Percentiles rank a stretch among this genome's conserved stretches.
Conservation (phyloP, 2,797 vertebrate species). For the Tapera naevia region DNA sequence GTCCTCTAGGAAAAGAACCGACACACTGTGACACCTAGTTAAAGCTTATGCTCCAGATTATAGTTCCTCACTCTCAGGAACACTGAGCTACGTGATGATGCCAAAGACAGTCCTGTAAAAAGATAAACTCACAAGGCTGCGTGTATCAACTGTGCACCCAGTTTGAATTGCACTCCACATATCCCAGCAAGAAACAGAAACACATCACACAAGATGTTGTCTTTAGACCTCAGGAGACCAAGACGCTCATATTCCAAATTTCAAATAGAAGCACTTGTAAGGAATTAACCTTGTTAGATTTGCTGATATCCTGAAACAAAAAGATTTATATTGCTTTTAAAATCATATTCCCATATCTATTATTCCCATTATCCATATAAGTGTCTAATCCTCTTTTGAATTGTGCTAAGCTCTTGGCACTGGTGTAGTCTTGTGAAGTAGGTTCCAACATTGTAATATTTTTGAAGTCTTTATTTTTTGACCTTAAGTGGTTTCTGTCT, state of each 20-base stretch:
- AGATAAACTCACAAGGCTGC: not conserved
- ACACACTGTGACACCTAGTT: fast-evolving
- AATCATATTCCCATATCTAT: not conserved
- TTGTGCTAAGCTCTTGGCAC: slow-evolving; percentile 21
- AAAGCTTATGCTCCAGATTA: not conserved
- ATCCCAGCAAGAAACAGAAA: not conserved
- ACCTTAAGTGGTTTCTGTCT: not conserved
- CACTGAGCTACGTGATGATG: not conserved
- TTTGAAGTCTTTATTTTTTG: not conserved
- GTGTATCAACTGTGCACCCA: not conserved
- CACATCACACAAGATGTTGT: not conserved
- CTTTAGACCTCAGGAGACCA: not conserved
- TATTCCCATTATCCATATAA: slow-evolving; percentile 36
- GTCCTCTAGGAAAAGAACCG: not conserved
- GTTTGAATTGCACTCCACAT: not conserved
- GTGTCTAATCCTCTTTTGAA: slow-evolving; percentile 36
- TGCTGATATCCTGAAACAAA: not conserved
- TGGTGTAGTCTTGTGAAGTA: slow-evolving; percentile 1
- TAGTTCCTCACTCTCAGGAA: not conserved
- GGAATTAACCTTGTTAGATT: slow-evolving; percentile 16
- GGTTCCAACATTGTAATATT: not conserved
- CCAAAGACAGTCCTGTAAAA: not conserved
- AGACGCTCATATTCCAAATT: not conserved
- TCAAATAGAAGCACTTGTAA: not conserved
- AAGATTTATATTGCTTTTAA: slow-evolving; percentile 29